Evolutionary conservation across 2,888 invertebrate species (phyloP), one percentile per base, ranked within the genome.

Genomic region (Exephanes ischioxanthus): DNA sequence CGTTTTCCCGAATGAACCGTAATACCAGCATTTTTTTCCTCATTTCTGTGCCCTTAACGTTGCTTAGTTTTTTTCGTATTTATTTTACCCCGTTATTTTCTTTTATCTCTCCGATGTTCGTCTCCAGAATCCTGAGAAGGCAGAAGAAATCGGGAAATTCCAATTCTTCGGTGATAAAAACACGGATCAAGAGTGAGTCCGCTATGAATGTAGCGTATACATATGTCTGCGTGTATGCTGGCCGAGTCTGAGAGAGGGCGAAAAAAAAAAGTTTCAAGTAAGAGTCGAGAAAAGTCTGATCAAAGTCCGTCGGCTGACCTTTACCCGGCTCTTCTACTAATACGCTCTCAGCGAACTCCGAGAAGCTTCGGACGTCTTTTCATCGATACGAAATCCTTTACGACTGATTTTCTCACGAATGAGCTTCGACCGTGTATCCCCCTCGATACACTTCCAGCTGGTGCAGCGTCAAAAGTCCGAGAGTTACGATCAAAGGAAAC

Each of bases 111-210:
- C 48, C 68, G 73, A 80, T 86, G 41, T 19, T 70, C 75, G 33
- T 71, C 41, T 51, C 19, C 26, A 1, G 63, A 77, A 26, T 51
- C 71, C 16, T 48, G 45, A 2, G 67, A 55, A 6, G 70, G 79
- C 37, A 80, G 76, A 82, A n/a, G 67, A 48, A 66, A 84, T 77
- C 66, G 66, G 53, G 72, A 83, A 71, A 66, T 51, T 48, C 45
- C 66, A 11, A 51, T 67, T 63, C 61, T 51, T 68, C 41, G 22
- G 6, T 73, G 67, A 53, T 45, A 48, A 66, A 78, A 72, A 73
- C 61, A n/a, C 53, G 66, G 48, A 63, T 53, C 63, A 70, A 76
- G 51, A 37, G 51, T 55, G 63, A 71, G 58, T 30, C n/a, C 53
- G 55, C 37, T 53, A 4, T 9, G 55, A 80, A 76, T 71, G 68